phyloP scores from a whole-genome alignment of 2,797 vertebrate genomes.

The Crypturellus tataupa region DNA sequence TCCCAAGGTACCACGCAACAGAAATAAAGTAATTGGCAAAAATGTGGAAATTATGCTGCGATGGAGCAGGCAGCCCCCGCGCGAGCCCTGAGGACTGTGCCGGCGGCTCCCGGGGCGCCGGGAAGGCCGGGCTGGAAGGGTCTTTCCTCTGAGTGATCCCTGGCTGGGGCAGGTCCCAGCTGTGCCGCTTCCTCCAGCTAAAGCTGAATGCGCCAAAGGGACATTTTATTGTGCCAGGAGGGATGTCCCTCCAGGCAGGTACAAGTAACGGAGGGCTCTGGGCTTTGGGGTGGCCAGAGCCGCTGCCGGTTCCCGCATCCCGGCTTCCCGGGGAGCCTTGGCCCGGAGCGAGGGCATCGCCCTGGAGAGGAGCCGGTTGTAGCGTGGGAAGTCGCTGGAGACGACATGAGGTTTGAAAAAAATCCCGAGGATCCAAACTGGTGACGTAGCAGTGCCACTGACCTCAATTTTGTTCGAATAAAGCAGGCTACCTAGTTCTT shows the following conservation, averaged over 20 bases:
- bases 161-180: neutral
- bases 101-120: too few relatives aligned
- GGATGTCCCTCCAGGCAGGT: accelerated
- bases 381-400: neutral
- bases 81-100: neutral
- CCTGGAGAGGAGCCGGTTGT: neutral
- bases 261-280: too few relatives aligned
- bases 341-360: neutral
- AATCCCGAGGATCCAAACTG: neutral
- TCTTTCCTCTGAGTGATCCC: neutral
- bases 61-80: neutral
- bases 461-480: neutral
- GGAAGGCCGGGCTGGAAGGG: too few relatives aligned
- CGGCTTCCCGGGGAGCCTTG: too few relatives aligned
- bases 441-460: neutral
- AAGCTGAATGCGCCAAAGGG: too few relatives aligned
- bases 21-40: neutral
- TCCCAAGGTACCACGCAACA: neutral
- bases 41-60: neutral
- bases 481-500: neutral
- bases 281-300: too few relatives aligned
- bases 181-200: neutral
- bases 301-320: too few relatives aligned
- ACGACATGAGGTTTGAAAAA: neutral
- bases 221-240: too few relatives aligned